These are phyloP conservation scores for Molossus molossus DNA, from an alignment of 2,797 vertebrate genomes.

Conservation along the genomic window DNA sequence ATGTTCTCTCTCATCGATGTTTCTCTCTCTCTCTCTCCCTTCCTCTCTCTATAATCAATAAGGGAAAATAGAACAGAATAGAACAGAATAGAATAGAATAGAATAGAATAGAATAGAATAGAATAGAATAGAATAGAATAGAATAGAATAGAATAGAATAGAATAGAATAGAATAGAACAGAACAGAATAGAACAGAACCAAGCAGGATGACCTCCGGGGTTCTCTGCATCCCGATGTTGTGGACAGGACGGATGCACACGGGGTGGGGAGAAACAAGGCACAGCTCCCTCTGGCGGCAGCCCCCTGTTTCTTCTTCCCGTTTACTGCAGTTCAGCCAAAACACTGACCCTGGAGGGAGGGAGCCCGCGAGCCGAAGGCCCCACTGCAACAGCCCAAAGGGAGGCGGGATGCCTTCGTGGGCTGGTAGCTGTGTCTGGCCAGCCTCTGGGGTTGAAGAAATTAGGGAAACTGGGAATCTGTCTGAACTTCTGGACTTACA, in stretches of 20 bases:
- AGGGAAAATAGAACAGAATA: no score
- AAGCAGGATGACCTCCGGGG: neutral
- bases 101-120: no score
- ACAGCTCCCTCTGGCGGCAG: neutral
- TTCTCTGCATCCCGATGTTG: neutral
- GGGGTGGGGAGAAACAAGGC: fast-evolving
- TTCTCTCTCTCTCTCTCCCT: no score
- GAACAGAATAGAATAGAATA: no score
- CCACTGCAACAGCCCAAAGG: neutral
- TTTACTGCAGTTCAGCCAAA: neutral
- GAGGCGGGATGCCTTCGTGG: neutral
- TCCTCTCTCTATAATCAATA: no score
- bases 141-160: no score
- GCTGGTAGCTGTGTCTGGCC: neutral
- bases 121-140: no score
- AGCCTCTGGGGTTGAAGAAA: neutral
- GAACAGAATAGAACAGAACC: no score
- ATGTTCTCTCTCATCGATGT: no score
- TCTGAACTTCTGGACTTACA: conserved; percentile 8
- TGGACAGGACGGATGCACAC: no score
- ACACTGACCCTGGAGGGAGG: neutral
- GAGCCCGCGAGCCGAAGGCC: neutral
- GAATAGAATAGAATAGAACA: no score
- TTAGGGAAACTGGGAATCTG: neutral
- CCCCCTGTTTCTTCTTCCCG: neutral